Evolutionary conservation across 2,797 vertebrate genomes (phyloP), one percentile per base, ranked within the genome.

Genomic region (Mormyrus hasselquistii): DNA sequence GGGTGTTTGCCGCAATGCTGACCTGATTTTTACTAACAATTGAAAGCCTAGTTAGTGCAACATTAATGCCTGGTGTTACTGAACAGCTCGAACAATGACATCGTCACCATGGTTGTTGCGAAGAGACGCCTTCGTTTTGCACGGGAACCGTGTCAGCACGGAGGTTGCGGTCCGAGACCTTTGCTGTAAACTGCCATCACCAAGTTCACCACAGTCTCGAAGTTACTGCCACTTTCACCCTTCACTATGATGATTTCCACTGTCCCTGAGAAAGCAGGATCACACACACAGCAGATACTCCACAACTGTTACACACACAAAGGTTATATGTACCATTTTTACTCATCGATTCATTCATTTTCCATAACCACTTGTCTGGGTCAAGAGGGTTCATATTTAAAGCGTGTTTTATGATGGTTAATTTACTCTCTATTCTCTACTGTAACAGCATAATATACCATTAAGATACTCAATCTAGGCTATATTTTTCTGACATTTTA

Each of bases 21-120:
- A 44, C 25, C 22, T 52, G 52, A 87, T 86, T 7, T 53, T 55
- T 62, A 41, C 12, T 38, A 59, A 3, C 44, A 44, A 19, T n/a
- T 50, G 25, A 10, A 86, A 62, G 29, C 22, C 29, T n/a, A 44
- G 53, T 44, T 19, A 47, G 49, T 89, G 59, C 47, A 87, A n/a
- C 65, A 82, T 87, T 87, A 79, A 79, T 52, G 52, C 1, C 5
- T 86, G 47, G 2, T 38, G 52, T 87, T 59, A 59, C 85, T 89
- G 50, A 87, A 87, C 50, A 59, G 49, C 84, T 76, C 12, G 10
- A 87, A 52, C 7, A n/a, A 53, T n/a, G 79, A 2, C 59, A 47
- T 62, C n/a, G 19, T 73, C 62, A 41, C 59, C 59, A 62, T 84
- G 79, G 50, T 29, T 19, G 10, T 52, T 10, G 47, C 14, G 25